phyloP scores from a whole-genome alignment of 1,140 invertebrate genomes.

The Drosophila watanabei region DNA sequence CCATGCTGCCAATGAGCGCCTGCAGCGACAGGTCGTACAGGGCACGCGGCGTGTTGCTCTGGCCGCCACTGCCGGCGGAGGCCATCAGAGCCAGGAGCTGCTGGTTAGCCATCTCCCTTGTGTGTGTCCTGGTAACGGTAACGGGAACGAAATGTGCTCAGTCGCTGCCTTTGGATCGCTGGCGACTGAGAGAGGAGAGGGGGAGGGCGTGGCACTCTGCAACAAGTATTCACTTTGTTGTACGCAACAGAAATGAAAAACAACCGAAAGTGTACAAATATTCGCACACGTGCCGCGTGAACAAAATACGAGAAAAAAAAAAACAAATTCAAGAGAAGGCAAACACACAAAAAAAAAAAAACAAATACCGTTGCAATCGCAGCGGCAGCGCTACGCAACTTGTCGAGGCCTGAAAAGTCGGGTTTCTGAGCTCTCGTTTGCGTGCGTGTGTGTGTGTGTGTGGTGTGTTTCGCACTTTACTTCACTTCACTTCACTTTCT shows the following conservation, averaged over 20 bases:
- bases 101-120: slow-evolving; percentile 62
- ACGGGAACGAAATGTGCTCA: background rate
- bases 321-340: slow-evolving; percentile 7
- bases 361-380: slow-evolving; percentile 5
- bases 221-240: slow-evolving; percentile 51
- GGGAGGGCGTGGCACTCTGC: slow-evolving; percentile 45
- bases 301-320: background rate
- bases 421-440: slow-evolving; percentile 21
- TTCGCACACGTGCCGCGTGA: slow-evolving; percentile 46
- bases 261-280: slow-evolving; percentile 10
- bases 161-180: background rate
- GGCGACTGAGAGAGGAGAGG: background rate
- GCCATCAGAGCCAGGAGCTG: slow-evolving; percentile 50
- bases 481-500: slow-evolving; percentile 72
- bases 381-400: background rate
- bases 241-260: background rate
- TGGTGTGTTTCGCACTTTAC: slow-evolving; percentile 28
- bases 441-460: background rate
- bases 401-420: slow-evolving; percentile 5
- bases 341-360: slow-evolving; percentile 4
- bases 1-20: slow-evolving; percentile 62
- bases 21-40: slow-evolving; percentile 67
- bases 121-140: background rate
- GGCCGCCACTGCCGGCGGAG: slow-evolving; percentile 39
- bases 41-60: slow-evolving; percentile 48